Evolutionary conservation across 2,888 invertebrate genomes (phyloP), one percentile per base, ranked within the genome.

Genomic region (Apamea sordens): DNA sequence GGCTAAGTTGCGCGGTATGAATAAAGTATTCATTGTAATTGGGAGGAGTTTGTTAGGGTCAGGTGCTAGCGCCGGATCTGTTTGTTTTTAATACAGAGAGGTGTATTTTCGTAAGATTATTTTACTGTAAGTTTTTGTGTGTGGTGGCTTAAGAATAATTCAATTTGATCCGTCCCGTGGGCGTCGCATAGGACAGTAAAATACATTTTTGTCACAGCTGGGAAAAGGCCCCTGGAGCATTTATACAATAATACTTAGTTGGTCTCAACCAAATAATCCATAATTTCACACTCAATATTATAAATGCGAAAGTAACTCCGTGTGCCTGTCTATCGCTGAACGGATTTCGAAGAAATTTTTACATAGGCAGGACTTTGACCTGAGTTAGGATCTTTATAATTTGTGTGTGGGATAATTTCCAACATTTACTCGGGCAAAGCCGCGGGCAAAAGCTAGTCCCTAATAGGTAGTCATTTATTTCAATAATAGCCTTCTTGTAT

Each of bases 11-110:
- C 53, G 59, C 89, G 86, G 90, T 92, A 92, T 93, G 92, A 93
- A 95, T 96, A 94, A 96, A 96, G 94, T 94, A 96, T 96, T 96
- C 96, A 96, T 96, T 95, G 92, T 93, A 93, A 93, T 90, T 91
- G 92, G 73, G 72, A 76, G 86, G 88, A 89, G 56, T 88, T 89
- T 47, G 89, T 88, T 74, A 82, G 91, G 93, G 92, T 93, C 95
- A 96, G 96, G 79, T 79, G 79, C n/a, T 68, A 21, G 59, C 36
- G n/a, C 7, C 32, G 50, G 64, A 56, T 24, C 44, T 73, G 75
- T 64, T 72, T 70, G 47, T 53, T 50, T 70, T 71, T 73, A 56
- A 41, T 36, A 69, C 41, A 32, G 69, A 77, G 76, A 80, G 77
- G 36, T 53, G 15, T 56, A 41, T 67, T 24, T 70, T 18, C 3